A percentile compares a stretch with the other conserved stretches of the same genome.
Evolutionary conservation across 1,140 invertebrate species (phyloP).

Genomic region (Aphaenogaster rudis): DNA sequence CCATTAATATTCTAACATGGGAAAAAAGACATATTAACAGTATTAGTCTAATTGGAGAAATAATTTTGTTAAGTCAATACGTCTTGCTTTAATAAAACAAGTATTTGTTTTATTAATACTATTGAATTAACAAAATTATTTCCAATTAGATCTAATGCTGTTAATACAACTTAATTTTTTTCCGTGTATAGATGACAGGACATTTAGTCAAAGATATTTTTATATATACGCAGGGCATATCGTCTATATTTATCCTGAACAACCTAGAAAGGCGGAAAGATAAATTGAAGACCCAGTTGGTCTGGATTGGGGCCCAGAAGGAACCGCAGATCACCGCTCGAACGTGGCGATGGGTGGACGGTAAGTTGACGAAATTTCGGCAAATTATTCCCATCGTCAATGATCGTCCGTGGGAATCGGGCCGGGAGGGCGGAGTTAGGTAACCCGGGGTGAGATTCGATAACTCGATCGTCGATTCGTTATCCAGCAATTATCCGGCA

Average conservation of each 20-base stretch:
- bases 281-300: slow-evolving; percentile 93
- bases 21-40: too few species aligned
- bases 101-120: too few species aligned
- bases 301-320: slow-evolving; percentile 97
- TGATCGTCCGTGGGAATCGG: slow-evolving; percentile 64
- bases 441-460: slow-evolving; percentile 73
- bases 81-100: too few species aligned
- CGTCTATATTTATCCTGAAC: slow-evolving; percentile 91
- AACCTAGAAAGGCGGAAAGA: slow-evolving; percentile 94
- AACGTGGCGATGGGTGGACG: slow-evolving; percentile 96
- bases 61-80: too few species aligned
- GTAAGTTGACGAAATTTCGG: slow-evolving; percentile 86
- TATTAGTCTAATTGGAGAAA: too few species aligned
- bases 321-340: slow-evolving; percentile 93
- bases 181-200: too few species aligned
- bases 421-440: slow-evolving; percentile 68
- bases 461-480: slow-evolving; percentile 76
- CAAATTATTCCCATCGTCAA: slow-evolving; percentile 59
- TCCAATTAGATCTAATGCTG: too few species aligned
- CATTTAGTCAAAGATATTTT: slow-evolving; percentile 14
- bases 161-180: too few species aligned
- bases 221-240: slow-evolving; percentile 87
- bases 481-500: slow-evolving; percentile 74
- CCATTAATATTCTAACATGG: not conserved
- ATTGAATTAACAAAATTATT: too few species aligned